A percentile compares a stretch with the other conserved stretches of the same genome.
Evolutionary conservation across 2,113 vertebrate species (phyloP).

Genomic region (Lathamus discolor): DNA sequence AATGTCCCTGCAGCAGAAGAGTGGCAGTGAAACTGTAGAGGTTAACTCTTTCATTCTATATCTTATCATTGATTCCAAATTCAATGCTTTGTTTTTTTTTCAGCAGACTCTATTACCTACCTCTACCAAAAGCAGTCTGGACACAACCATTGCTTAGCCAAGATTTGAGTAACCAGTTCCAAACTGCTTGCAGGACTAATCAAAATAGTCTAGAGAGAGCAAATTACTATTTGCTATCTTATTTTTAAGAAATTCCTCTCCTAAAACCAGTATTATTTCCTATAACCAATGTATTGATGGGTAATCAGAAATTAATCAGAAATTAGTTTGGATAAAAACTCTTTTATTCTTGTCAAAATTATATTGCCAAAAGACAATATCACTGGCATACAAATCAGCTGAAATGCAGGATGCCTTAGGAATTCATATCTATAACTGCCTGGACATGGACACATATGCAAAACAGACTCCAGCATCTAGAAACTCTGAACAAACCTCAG

Average conservation of each 20-base stretch:
- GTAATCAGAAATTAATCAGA: neutral
- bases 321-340: neutral
- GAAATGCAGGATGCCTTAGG: neutral
- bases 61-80: neutral
- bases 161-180: neutral
- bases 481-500: neutral
- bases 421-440: neutral
- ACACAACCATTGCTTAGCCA: neutral
- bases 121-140: neutral
- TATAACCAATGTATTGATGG: neutral
- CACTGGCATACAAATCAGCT: neutral
- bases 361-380: neutral
- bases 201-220: neutral
- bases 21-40: neutral
- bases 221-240: neutral
- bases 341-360: neutral
- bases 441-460: neutral
- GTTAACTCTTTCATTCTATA: conserved; percentile 24
- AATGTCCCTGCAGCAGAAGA: neutral
- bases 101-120: neutral
- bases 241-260: neutral
- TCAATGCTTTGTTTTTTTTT: neutral
- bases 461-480: neutral
- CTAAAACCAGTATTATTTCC: neutral
- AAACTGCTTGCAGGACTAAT: neutral